Conservation (phyloP, 2,888 invertebrate species). For the Lordiphosa andalusiaca region DNA sequence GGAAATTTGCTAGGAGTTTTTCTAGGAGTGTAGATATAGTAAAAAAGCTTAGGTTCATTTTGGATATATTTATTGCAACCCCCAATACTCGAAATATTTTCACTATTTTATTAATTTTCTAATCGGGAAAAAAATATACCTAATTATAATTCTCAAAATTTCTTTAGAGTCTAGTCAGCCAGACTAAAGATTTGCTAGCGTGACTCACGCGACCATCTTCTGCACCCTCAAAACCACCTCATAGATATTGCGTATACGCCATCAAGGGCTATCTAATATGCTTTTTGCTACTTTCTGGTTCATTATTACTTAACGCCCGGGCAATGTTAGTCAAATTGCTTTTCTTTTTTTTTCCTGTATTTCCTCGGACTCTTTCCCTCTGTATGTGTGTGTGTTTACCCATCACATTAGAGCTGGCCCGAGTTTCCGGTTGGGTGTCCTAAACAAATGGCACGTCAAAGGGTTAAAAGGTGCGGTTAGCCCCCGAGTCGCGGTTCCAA, state of each 20-base stretch:
- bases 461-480: conserved; percentile 75
- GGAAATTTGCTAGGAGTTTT: too few species aligned
- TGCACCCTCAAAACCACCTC: neutral
- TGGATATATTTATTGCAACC: too few species aligned
- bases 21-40: too few species aligned
- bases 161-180: too few species aligned
- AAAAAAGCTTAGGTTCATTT: too few species aligned
- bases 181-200: too few species aligned
- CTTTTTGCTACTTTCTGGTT: conserved; percentile 42
- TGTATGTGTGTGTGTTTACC: conserved; percentile 30
- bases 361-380: neutral
- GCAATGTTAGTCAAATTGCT: conserved; percentile 70
- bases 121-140: too few species aligned
- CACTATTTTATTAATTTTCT: too few species aligned
- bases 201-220: conserved; percentile 3
- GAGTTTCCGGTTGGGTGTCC: conserved; percentile 46
- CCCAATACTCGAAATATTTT: too few species aligned
- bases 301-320: conserved; percentile 69
- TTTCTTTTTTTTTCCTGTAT: conserved; percentile 30
- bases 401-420: conserved; percentile 58
- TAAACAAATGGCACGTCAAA: conserved; percentile 37
- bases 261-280: conserved; percentile 49
- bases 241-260: conserved; percentile 63
- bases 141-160: too few species aligned
- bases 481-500: conserved; percentile 52